A percentile compares a stretch with the other conserved stretches of the same genome.
Conservation (phyloP, 2,797 vertebrate genomes). For the Oreochromis grahami region DNA sequence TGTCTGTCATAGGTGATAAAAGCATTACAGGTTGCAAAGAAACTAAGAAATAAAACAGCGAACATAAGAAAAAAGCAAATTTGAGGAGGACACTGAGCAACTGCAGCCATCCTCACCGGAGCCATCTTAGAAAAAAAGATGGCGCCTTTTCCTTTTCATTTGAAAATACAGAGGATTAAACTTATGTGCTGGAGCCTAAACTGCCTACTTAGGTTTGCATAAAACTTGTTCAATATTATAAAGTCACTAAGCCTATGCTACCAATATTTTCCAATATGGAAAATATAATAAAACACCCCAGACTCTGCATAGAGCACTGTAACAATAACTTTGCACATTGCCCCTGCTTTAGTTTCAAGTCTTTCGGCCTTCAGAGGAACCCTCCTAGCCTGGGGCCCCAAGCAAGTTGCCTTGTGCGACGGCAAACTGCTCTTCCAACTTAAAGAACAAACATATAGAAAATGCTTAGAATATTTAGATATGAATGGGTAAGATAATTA, state of each 20-base stretch:
- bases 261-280: not conserved
- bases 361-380: not conserved
- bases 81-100: not conserved
- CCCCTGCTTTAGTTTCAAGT: not conserved
- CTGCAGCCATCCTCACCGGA: not conserved
- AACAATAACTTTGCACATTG: not conserved
- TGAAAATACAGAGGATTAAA: not conserved
- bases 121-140: not conserved
- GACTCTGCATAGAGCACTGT: not conserved
- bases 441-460: not conserved
- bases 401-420: not conserved
- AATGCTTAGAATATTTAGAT: not conserved
- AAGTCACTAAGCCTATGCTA: not conserved
- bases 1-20: not conserved
- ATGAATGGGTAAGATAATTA: not conserved
- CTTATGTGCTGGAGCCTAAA: not conserved
- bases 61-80: not conserved
- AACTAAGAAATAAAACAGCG: not conserved
- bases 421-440: not conserved
- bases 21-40: not conserved
- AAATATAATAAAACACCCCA: not conserved
- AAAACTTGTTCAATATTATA: not conserved
- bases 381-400: not conserved
- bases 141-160: not conserved
- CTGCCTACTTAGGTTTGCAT: not conserved